These are phyloP conservation scores for Neoarius graeffei DNA, from an alignment of 2,113 vertebrate genomes.

Conservation along the genomic window DNA sequence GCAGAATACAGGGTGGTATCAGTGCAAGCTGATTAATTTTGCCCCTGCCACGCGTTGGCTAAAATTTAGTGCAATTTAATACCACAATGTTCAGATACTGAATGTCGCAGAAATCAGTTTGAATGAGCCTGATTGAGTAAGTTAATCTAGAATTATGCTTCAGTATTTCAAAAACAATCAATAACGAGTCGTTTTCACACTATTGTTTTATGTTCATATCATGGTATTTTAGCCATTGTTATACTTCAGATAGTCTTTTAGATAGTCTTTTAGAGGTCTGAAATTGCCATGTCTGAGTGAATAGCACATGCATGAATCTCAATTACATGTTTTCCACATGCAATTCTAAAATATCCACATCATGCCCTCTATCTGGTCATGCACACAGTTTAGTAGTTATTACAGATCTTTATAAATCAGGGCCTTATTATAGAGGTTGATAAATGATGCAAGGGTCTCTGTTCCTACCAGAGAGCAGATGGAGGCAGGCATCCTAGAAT, in stretches of 20 bases:
- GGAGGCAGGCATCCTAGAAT: conserved; percentile 76
- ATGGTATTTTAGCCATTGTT: background rate
- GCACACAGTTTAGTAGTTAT: background rate
- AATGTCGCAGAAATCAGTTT: background rate
- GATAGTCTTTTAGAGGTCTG: background rate
- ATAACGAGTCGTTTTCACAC: background rate
- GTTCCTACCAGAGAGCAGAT: conserved; percentile 74
- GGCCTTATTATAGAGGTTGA: conserved; percentile 2
- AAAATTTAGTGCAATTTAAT: background rate
- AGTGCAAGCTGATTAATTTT: background rate
- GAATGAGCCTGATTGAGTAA: background rate
- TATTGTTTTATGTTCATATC: background rate
- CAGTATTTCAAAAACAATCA: background rate
- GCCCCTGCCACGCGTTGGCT: background rate
- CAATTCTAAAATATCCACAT: too few species aligned
- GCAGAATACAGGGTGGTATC: background rate
- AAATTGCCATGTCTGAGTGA: background rate
- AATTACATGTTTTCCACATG: background rate
- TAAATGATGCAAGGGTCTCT: background rate
- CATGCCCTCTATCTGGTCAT: background rate
- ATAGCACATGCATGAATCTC: background rate
- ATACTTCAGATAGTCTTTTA: background rate
- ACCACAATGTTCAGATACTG: background rate
- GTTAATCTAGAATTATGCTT: background rate
- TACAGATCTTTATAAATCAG: background rate